A percentile compares a stretch with the other conserved stretches of the same genome.
Evolutionary conservation across 2,888 invertebrate species (phyloP).

Genomic region (Tiphia femorata): DNA sequence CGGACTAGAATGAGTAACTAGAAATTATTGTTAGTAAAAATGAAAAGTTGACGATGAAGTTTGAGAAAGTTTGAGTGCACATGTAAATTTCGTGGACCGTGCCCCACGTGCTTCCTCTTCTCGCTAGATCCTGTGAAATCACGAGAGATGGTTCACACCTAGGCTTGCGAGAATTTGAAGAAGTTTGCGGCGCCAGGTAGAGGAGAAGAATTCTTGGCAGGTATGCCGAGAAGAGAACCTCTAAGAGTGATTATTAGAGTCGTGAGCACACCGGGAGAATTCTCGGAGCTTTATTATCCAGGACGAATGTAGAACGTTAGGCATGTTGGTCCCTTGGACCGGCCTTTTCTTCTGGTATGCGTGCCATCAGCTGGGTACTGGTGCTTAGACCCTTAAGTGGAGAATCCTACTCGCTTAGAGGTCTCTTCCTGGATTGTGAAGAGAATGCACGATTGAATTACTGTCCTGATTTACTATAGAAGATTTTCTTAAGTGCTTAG

Average conservation of each 20-base stretch:
- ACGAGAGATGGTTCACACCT: not conserved
- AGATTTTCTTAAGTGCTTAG: too few relatives aligned
- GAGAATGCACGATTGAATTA: too few relatives aligned
- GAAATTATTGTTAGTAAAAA: not conserved
- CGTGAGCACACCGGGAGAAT: conserved; percentile 10
- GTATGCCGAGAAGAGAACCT: too few relatives aligned
- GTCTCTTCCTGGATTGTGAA: too few relatives aligned
- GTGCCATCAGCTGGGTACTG: too few relatives aligned
- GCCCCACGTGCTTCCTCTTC: not conserved
- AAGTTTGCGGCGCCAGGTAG: conserved; percentile 9
- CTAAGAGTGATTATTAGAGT: too few relatives aligned
- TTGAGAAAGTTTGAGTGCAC: not conserved
- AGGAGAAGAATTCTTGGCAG: not conserved
- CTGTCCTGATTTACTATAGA: too few relatives aligned
- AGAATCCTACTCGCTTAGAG: too few relatives aligned
- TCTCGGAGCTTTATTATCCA: conserved; percentile 41
- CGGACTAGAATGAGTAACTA: too few relatives aligned
- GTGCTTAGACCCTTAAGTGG: too few relatives aligned
- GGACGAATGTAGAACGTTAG: conserved; percentile 40
- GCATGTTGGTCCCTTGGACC: conserved; percentile 24
- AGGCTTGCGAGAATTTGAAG: not conserved
- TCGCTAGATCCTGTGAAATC: too few relatives aligned
- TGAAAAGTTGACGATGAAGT: not conserved
- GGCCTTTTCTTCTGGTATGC: conserved; percentile 14
- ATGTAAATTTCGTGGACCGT: not conserved